phyloP scores from a whole-genome alignment of 1,140 invertebrate species.

The Hormaphis cornu region DNA sequence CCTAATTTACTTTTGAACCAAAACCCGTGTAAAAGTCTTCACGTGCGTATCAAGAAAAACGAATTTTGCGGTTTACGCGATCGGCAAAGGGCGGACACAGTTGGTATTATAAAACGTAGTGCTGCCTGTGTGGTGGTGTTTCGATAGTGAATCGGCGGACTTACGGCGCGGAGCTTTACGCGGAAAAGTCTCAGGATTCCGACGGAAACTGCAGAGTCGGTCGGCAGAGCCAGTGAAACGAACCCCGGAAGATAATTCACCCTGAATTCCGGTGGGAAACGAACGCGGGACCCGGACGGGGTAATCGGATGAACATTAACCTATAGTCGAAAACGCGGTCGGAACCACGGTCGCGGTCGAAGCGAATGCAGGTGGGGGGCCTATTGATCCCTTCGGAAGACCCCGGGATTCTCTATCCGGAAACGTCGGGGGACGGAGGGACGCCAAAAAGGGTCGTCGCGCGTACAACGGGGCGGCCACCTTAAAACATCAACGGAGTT shows the following conservation, averaged over 20 bases:
- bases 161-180: not conserved
- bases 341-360: not conserved
- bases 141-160: not conserved
- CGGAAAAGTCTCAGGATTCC: slow-evolving; percentile 4
- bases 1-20: too few relatives aligned
- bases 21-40: too few relatives aligned
- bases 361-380: not conserved
- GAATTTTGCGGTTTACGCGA: not conserved
- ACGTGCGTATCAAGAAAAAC: too few relatives aligned
- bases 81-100: not conserved
- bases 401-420: slow-evolving; percentile 9
- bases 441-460: slow-evolving; percentile 1
- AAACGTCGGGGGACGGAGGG: not conserved
- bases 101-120: not conserved
- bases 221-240: not conserved
- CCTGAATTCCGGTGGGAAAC: slow-evolving; percentile 30
- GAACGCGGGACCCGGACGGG: slow-evolving; percentile 24
- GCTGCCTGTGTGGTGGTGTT: too few relatives aligned
- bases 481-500: slow-evolving; percentile 26
- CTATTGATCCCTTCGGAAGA: slow-evolving; percentile 27
- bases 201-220: not conserved
- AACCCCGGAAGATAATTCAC: slow-evolving; percentile 31
- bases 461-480: slow-evolving; percentile 25
- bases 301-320: slow-evolving; percentile 32
- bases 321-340: slow-evolving; percentile 1